phyloP scores from a whole-genome alignment of 2,888 invertebrate genomes.

The Ochropacha duplaris region DNA sequence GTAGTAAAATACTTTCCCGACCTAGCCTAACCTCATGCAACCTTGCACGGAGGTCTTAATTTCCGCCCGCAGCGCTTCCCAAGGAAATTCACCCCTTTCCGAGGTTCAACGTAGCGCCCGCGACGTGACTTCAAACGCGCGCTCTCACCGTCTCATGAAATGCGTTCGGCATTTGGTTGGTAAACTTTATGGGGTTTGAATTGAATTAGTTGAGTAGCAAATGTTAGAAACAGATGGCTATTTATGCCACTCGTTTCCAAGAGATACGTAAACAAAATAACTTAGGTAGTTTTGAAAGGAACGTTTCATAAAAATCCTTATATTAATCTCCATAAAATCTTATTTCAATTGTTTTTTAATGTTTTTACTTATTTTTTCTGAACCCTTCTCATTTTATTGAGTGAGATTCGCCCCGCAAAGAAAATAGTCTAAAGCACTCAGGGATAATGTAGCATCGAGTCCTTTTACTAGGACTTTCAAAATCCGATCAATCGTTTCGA shows the following conservation, averaged over 20 bases:
- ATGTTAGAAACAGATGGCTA: neutral
- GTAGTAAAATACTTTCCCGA: conserved; percentile 18
- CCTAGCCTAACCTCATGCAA: conserved; percentile 15
- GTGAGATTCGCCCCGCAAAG: too few relatives aligned
- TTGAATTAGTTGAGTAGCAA: neutral
- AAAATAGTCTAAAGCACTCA: too few relatives aligned
- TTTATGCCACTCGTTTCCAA: neutral
- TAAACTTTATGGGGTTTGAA: neutral
- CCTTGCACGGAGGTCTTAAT: conserved; percentile 38
- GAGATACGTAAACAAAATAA: too few relatives aligned
- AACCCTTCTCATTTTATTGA: too few relatives aligned
- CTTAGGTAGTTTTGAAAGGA: too few relatives aligned
- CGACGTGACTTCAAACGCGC: conserved; percentile 13
- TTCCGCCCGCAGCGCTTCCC: conserved; percentile 29
- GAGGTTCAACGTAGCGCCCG: conserved; percentile 10
- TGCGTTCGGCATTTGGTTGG: neutral
- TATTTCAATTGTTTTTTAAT: too few relatives aligned
- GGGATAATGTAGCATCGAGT: too few relatives aligned
- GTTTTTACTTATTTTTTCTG: too few relatives aligned
- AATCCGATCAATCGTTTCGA: too few relatives aligned
- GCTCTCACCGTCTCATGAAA: conserved; percentile 12
- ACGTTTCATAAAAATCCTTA: too few relatives aligned
- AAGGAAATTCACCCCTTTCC: conserved; percentile 34
- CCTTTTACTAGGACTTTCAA: too few relatives aligned
- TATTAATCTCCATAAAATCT: too few relatives aligned